These are phyloP conservation scores for Margarornis squamiger DNA, from an alignment of 2,797 vertebrate genomes.

Conservation along the genomic window DNA sequence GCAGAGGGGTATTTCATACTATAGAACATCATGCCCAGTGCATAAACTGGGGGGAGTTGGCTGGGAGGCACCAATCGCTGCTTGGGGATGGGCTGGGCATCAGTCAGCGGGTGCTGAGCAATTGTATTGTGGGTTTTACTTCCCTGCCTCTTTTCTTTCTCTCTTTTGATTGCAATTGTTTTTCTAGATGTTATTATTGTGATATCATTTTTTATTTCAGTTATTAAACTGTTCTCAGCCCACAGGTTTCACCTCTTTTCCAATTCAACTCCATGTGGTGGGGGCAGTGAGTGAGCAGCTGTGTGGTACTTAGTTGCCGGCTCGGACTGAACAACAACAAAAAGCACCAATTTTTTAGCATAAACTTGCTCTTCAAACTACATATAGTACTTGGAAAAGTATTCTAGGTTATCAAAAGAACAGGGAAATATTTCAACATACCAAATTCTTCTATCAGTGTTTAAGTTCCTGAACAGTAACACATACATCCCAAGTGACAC, in stretches of 20 bases:
- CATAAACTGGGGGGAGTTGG: neutral
- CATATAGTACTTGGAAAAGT: neutral
- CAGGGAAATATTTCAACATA: neutral
- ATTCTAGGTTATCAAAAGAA: neutral
- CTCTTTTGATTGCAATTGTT: neutral
- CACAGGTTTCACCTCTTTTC: neutral
- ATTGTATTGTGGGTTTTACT: neutral
- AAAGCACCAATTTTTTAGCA: neutral
- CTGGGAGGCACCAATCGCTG: neutral
- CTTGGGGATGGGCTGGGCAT: neutral
- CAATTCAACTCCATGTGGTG: neutral
- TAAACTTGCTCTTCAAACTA: neutral
- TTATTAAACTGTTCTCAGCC: neutral
- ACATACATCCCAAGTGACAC: neutral
- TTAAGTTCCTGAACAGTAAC: neutral
- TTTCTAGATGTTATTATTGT: neutral
- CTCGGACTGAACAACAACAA: neutral
- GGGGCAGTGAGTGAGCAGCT: neutral
- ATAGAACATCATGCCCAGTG: rapidly evolving
- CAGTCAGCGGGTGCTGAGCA: neutral
- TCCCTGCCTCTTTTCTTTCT: neutral
- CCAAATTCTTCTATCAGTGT: neutral
- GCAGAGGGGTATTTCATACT: neutral
- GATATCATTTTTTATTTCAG: neutral
- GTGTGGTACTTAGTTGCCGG: neutral